Conservation (phyloP, 2,888 invertebrate genomes). For the Coleophora deauratella region DNA sequence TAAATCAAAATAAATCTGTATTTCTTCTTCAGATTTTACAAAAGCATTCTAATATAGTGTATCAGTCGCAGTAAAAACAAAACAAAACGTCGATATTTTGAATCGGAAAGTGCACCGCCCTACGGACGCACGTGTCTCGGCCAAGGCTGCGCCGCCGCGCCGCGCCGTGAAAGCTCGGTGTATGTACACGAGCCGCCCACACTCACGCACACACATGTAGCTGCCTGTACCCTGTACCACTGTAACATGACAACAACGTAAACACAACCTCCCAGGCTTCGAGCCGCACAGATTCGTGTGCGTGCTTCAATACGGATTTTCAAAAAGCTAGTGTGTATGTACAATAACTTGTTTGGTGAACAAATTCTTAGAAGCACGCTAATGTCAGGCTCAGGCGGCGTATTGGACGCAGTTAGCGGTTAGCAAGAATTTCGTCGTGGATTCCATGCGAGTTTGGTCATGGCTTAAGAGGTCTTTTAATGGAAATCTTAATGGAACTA, state of each 20-base stretch:
- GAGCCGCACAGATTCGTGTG: constrained; percentile 18
- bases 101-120: constrained; percentile 33
- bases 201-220: constrained; percentile 18
- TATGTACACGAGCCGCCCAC: constrained; percentile 34
- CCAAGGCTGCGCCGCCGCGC: constrained; percentile 73
- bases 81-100: no score
- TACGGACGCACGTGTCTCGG: constrained; percentile 68
- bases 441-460: no score
- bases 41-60: no score
- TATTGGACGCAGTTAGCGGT: constrained; percentile 26
- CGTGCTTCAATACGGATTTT: constrained; percentile 28
- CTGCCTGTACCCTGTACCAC: no score
- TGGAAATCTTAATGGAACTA: no score
- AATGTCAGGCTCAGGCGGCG: constrained; percentile 42
- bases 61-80: no score
- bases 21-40: no score
- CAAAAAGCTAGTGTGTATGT: constrained; percentile 32
- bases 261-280: constrained; percentile 21
- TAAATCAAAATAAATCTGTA: no score
- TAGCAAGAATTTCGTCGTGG: constrained; percentile 33
- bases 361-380: constrained; percentile 60
- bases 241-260: background rate
- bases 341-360: constrained; percentile 59
- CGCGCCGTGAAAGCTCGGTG: constrained; percentile 66
- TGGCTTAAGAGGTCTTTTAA: no score